Conservation (phyloP, 2,113 vertebrate genomes). For the Eleginops maclovinus region DNA sequence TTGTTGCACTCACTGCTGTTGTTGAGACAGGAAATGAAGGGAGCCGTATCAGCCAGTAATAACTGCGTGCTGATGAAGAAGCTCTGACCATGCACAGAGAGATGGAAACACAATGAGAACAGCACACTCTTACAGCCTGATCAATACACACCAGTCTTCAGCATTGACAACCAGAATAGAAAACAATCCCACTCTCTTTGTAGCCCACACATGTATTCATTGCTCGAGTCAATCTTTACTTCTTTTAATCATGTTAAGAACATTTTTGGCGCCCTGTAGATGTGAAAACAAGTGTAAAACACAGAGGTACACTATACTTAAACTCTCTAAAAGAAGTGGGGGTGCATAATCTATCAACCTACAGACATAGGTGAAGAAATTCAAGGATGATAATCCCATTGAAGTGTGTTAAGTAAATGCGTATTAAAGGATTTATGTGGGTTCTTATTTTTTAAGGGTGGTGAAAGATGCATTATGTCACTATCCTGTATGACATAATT, state of each 20-base stretch:
- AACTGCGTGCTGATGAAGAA: conserved; percentile 66
- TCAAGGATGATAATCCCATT: neutral
- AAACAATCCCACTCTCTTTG: conserved; percentile 58
- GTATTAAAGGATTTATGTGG: neutral
- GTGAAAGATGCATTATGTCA: neutral
- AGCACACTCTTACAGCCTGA: conserved; percentile 56
- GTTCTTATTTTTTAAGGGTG: neutral
- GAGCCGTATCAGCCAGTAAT: conserved; percentile 70
- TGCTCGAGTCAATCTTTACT: conserved; percentile 43
- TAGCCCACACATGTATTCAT: conserved; percentile 53
- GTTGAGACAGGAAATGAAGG: conserved; percentile 77
- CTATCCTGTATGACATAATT: neutral
- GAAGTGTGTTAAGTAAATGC: neutral
- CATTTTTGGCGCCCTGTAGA: neutral
- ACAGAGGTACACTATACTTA: neutral
- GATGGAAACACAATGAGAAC: conserved; percentile 65
- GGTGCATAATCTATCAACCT: neutral
- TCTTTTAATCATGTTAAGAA: conserved; percentile 33
- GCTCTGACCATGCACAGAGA: conserved; percentile 51
- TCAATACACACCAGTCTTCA: conserved; percentile 58
- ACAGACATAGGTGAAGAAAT: neutral
- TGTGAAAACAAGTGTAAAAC: neutral
- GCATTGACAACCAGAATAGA: conserved; percentile 52
- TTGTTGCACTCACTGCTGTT: conserved; percentile 46
- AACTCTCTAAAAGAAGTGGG: neutral